These are phyloP conservation scores for Kryptopterus vitreolus DNA, from an alignment of 2,797 vertebrate genomes.

Conservation along the genomic window DNA sequence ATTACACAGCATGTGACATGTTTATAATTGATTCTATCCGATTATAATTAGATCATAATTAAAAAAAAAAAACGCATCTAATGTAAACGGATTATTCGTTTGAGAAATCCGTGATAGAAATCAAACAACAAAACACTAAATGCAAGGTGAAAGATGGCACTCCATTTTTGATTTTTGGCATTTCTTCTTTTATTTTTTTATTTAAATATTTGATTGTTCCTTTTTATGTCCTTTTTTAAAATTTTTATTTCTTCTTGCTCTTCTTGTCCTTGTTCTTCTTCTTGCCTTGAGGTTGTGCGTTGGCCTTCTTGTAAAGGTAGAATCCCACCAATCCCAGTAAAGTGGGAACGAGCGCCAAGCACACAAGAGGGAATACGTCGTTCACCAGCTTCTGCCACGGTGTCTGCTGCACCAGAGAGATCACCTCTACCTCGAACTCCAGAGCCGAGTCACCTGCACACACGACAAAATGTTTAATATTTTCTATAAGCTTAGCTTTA, in stretches of 20 bases:
- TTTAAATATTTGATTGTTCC: conserved; percentile 71
- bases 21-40: too few relatives aligned
- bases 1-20: conserved; percentile 5
- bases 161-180: too few relatives aligned
- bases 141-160: conserved; percentile 39
- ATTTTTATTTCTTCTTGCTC: conserved; percentile 95
- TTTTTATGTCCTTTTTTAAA: conserved; percentile 38
- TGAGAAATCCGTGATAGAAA: neutral
- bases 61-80: too few relatives aligned
- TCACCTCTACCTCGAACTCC: conserved; percentile 91
- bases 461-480: too few relatives aligned
- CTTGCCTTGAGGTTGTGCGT: conserved; percentile 78
- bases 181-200: conserved; percentile 58
- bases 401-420: conserved; percentile 81
- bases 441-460: conserved; percentile 83
- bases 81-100: neutral
- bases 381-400: conserved; percentile 89
- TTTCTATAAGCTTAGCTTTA: neutral
- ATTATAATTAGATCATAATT: too few relatives aligned
- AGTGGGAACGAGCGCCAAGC: conserved; percentile 85
- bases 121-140: conserved; percentile 16
- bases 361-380: conserved; percentile 82
- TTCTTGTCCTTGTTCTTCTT: conserved; percentile 95
- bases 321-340: conserved; percentile 88
- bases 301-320: conserved; percentile 91